A percentile compares a stretch with the other conserved stretches of the same genome.
Evolutionary conservation across 2,888 invertebrate genomes (phyloP).

Genomic region (Phrixothrix hirtus): DNA sequence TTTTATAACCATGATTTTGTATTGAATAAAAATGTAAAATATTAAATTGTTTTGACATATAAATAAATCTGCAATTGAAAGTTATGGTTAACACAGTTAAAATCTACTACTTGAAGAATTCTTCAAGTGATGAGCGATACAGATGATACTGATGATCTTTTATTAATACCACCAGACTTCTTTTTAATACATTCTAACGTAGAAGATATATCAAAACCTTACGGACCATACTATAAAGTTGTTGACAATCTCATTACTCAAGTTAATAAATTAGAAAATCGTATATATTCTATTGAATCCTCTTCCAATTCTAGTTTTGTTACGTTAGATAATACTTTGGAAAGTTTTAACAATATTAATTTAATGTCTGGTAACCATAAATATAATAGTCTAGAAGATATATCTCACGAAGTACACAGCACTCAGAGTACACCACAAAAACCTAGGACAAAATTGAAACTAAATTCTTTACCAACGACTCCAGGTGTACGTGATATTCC

Average conservation of each 20-base stretch:
- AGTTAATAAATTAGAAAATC: slow-evolving; percentile 62
- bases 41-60: too few relatives aligned
- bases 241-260: slow-evolving; percentile 67
- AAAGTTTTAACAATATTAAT: slow-evolving; percentile 27
- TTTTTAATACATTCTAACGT: slow-evolving; percentile 66
- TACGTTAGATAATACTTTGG: slow-evolving; percentile 37
- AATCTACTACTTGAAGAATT: background rate
- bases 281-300: slow-evolving; percentile 59
- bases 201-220: slow-evolving; percentile 49
- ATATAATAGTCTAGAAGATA: slow-evolving; percentile 45
- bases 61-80: too few relatives aligned
- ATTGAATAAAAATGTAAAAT: too few relatives aligned
- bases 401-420: slow-evolving; percentile 38
- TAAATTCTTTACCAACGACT: slow-evolving; percentile 48
- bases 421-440: slow-evolving; percentile 54
- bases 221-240: slow-evolving; percentile 56
- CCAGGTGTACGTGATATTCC: slow-evolving; percentile 40
- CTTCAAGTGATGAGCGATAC: slow-evolving; percentile 65
- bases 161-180: slow-evolving; percentile 78
- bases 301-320: slow-evolving; percentile 45
- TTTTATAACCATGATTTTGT: too few relatives aligned
- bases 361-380: slow-evolving; percentile 36
- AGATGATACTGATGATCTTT: slow-evolving; percentile 81
- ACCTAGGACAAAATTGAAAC: slow-evolving; percentile 42
- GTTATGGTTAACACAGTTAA: too few relatives aligned